A percentile compares a stretch with the other conserved stretches of the same genome.
phyloP scores from a whole-genome alignment of 1,140 invertebrate genomes.

The Bilobella aurantiaca region DNA sequence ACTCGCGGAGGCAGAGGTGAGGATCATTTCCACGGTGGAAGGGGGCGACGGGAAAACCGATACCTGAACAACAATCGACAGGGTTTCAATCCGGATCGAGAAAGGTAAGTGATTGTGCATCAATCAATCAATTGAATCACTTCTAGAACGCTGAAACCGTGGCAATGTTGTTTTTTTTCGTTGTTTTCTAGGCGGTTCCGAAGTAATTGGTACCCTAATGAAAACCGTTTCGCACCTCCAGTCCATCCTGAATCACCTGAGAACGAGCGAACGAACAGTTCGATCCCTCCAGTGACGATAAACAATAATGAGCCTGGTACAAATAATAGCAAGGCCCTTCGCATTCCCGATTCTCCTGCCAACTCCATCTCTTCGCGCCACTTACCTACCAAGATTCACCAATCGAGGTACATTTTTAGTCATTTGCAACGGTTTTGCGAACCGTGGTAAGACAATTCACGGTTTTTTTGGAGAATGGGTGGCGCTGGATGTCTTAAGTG shows the following conservation, averaged over 20 bases:
- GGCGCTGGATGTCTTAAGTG: no score
- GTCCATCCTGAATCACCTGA: conserved; percentile 25
- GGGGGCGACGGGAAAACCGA: conserved; percentile 31
- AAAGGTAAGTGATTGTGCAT: conserved; percentile 9
- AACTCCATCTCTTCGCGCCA: conserved; percentile 32
- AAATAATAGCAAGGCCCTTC: conserved; percentile 18
- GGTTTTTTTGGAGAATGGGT: no score
- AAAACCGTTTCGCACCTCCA: conserved; percentile 31
- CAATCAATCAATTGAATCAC: no score
- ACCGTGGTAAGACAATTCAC: no score
- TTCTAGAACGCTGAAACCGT: no score
- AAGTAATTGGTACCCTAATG: conserved; percentile 29
- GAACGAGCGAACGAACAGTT: conserved; percentile 27
- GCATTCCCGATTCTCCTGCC: conserved; percentile 31
- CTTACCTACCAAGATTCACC: conserved; percentile 30
- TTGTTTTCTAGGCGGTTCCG: background rate
- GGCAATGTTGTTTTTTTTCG: background rate
- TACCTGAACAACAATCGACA: conserved; percentile 21
- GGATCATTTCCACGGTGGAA: conserved; percentile 28
- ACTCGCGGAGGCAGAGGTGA: conserved; percentile 33
- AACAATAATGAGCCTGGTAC: conserved; percentile 24
- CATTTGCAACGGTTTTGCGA: no score
- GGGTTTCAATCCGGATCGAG: conserved; percentile 19
- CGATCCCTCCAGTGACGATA: conserved; percentile 16
- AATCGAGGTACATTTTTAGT: conserved; percentile 29